Conservation (phyloP, 2,113 vertebrate species). For the Microtus oregoni region DNA sequence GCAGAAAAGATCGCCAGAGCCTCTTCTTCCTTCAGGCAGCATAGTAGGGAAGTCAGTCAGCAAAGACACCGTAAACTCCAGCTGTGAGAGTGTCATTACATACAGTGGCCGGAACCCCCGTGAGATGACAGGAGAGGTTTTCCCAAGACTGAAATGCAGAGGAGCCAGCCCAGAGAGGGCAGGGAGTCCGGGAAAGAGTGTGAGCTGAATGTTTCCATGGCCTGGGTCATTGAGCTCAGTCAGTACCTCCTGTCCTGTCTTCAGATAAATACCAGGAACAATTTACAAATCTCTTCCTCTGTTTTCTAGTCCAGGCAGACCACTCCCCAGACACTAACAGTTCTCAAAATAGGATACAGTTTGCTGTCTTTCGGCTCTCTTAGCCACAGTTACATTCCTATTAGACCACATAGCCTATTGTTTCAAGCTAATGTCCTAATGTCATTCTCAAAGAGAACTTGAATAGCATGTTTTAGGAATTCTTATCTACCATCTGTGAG, state of each 20-base stretch:
- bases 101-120: not conserved
- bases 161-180: constrained; percentile 24
- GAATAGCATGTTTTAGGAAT: constrained; percentile 23
- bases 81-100: not conserved
- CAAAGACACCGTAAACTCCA: not conserved
- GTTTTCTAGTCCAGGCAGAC: not conserved
- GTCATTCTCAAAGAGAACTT: constrained; percentile 33
- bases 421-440: constrained; percentile 35
- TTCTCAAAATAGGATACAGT: not conserved
- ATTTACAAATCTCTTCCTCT: not conserved
- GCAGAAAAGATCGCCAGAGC: not conserved
- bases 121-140: not conserved
- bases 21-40: not conserved
- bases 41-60: not conserved
- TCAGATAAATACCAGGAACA: constrained; percentile 11
- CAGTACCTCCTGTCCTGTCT: not conserved
- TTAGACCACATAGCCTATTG: not conserved
- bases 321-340: not conserved
- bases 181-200: not conserved
- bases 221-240: not conserved
- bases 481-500: constrained; percentile 15
- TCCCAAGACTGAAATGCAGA: constrained; percentile 16
- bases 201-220: not conserved
- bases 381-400: not conserved
- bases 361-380: constrained; percentile 44